Conservation (phyloP, 2,797 vertebrate genomes). For the Parotocinclus haroldoi region DNA sequence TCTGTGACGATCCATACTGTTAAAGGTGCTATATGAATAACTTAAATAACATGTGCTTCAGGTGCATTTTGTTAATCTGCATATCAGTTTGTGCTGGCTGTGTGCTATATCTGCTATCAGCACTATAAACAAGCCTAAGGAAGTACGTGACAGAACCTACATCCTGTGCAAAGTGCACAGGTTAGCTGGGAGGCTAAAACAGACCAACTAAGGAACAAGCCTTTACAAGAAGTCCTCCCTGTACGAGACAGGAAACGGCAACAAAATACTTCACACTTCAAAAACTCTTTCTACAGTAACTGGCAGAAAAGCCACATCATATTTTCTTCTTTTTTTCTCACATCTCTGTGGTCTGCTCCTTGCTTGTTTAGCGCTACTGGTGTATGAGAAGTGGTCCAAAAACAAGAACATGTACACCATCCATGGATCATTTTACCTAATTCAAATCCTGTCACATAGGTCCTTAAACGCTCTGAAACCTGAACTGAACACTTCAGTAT, state of each 20-base stretch:
- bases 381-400: too few species aligned
- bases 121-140: conserved; percentile 32
- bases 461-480: conserved; percentile 17
- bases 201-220: not conserved
- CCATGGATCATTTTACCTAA: not conserved
- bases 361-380: too few species aligned
- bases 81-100: not conserved
- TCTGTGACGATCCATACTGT: too few species aligned
- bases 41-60: too few species aligned
- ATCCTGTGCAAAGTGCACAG: conserved; percentile 51
- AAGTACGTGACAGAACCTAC: conserved; percentile 37
- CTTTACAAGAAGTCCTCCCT: conserved; percentile 21
- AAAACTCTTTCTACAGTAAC: not conserved
- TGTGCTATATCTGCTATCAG: conserved; percentile 6
- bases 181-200: conserved; percentile 13
- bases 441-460: not conserved
- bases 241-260: conserved; percentile 38
- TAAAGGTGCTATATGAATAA: too few species aligned
- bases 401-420: too few species aligned
- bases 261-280: conserved; percentile 12
- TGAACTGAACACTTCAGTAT: conserved; percentile 35
- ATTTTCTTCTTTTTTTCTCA: not conserved
- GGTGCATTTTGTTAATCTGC: too few species aligned
- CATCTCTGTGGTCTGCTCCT: conserved; percentile 3
- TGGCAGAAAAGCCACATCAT: conserved; percentile 15